These are phyloP conservation scores for Pocota personata DNA, from an alignment of 2,888 invertebrate species.

Conservation along the genomic window DNA sequence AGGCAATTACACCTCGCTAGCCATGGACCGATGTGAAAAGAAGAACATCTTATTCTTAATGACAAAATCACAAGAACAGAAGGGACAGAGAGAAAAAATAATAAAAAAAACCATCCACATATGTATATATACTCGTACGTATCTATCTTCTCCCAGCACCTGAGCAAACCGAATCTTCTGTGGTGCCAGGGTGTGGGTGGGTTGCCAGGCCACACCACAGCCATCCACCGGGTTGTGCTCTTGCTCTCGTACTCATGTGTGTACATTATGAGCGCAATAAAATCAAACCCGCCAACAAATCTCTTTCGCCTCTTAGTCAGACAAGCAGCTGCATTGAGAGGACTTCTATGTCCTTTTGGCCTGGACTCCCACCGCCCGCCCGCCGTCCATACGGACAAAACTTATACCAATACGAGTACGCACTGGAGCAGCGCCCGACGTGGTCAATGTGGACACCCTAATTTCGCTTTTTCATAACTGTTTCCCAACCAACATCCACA, in stretches of 20 bases:
- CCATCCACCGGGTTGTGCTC: constrained; percentile 2
- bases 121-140: constrained; percentile 4
- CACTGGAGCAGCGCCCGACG: constrained; percentile 31
- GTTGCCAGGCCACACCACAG: constrained; percentile 8
- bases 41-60: constrained; percentile 70
- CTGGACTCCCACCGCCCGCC: background rate
- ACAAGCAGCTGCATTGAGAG: constrained; percentile 32
- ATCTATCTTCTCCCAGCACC: constrained; percentile 31
- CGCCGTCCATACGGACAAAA: background rate
- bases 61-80: constrained; percentile 63
- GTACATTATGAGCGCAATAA: constrained; percentile 62
- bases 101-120: constrained; percentile 10
- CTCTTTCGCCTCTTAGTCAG: constrained; percentile 54
- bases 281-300: constrained; percentile 58
- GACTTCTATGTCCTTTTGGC: no score
- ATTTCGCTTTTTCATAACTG: constrained; percentile 65
- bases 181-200: background rate
- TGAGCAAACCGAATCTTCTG: constrained; percentile 19
- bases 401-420: constrained; percentile 42
- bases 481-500: constrained; percentile 36
- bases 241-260: constrained; percentile 35
- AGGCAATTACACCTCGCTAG: constrained; percentile 71
- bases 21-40: constrained; percentile 53
- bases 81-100: constrained; percentile 34
- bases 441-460: constrained; percentile 66